Base-by-base conservation (phyloP, 2,113 vertebrate species). In the Platysternon megacephalum region DNA sequence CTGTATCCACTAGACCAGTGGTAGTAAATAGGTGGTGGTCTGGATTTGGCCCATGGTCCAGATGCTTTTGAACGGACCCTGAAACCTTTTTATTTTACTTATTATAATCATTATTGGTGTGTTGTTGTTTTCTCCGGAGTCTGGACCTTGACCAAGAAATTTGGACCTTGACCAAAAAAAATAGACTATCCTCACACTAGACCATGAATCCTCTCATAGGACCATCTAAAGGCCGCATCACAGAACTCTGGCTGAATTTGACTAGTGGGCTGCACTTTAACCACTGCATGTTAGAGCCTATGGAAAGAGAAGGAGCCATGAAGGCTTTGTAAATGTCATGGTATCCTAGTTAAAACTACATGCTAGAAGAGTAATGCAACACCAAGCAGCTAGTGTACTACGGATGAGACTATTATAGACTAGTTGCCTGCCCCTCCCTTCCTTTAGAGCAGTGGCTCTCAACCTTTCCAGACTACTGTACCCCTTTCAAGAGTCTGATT, bases 341-440 rank as follows among this genome's bases (percentile, higher is more conserved):
- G 68, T 0, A n/a, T 44, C 5, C 42, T 2, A 10, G 84, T n/a
- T 88, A 26, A 32, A 91, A 85, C 65, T 94, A 42, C 5, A 4
- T 1, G 72, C 58, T 86, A 83, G 86, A 26, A 39, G 82, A 91
- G 94, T 65, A 94, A 85, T 32, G 95, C 87, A 82, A 84, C 93
- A 80, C 87, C 91, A 4, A 68, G 35, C 88, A 79, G 82, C 90
- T 68, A 61, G 85, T 93, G 86, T 91, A 4, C 85, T 94, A 76
- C 1, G 56, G 87, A 72, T 79, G 93, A 72, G 88, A 80, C 96
- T 68, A n/a, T 88, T 91, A 95, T 49, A 89, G 90, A 82, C 58
- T 28, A 6, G 35, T 29, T 76, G 55, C 80, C 21, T 93, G 83
- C 39, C 93, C 55, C 86, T 46, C 90, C 88, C 68, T 44, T 89